Conservation (phyloP, 92 coral and sea anemone species). For the Isaurus tuberculatus region DNA sequence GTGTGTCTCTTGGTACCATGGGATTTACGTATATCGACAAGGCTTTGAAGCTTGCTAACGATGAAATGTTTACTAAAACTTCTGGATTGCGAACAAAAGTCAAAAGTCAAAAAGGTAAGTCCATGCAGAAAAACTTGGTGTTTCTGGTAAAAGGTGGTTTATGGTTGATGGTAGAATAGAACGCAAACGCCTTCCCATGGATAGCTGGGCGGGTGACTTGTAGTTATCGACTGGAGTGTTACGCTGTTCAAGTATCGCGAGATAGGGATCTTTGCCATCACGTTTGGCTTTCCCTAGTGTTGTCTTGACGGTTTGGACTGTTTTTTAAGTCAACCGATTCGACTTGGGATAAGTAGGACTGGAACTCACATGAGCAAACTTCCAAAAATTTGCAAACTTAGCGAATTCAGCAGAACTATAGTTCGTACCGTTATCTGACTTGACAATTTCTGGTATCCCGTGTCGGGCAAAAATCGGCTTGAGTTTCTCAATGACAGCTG, state of each 20-base stretch:
- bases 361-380: too few relatives aligned
- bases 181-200: slow-evolving; percentile 41
- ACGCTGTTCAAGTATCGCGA: slow-evolving; percentile 42
- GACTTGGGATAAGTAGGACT: slow-evolving; percentile 45
- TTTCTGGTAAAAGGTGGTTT: slow-evolving; percentile 24
- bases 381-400: slow-evolving; percentile 37
- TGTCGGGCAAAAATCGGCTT: too few relatives aligned
- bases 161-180: slow-evolving; percentile 41
- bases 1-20: slow-evolving; percentile 20
- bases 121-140: too few relatives aligned
- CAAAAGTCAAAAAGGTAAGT: too few relatives aligned
- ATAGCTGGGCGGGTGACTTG: slow-evolving; percentile 47
- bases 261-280: slow-evolving; percentile 28
- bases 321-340: slow-evolving; percentile 45
- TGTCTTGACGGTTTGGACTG: slow-evolving; percentile 46
- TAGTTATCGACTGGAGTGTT: slow-evolving; percentile 30
- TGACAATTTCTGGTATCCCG: too few relatives aligned
- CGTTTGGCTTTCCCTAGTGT: slow-evolving; percentile 37
- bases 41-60: too few relatives aligned
- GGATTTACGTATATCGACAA: too few relatives aligned
- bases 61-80: too few relatives aligned
- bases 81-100: too few relatives aligned
- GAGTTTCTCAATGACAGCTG: slow-evolving; percentile 23
- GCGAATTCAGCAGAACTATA: slow-evolving; percentile 11
- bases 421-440: slow-evolving; percentile 35